Evolutionary conservation across 2,113 vertebrate species (phyloP).

Genomic region (Urocynchramus pylzowi): DNA sequence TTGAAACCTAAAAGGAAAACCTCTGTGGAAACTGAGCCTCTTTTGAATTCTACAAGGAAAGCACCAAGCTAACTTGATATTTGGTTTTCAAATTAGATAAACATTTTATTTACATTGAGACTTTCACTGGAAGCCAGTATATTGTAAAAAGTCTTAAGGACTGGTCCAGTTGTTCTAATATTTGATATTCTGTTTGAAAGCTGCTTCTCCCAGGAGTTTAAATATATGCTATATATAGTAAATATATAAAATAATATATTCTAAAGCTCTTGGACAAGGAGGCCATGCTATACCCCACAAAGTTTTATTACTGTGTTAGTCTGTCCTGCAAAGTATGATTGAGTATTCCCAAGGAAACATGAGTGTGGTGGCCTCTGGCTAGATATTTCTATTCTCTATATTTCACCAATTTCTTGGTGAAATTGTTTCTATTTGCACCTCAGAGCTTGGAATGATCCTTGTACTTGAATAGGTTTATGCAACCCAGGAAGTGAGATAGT

Average conservation of each 20-base stretch:
- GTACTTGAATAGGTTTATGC: neutral
- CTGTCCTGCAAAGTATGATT: neutral
- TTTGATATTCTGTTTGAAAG: neutral
- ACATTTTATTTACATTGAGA: neutral
- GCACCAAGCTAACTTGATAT: neutral
- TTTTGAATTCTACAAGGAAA: neutral
- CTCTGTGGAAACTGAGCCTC: neutral
- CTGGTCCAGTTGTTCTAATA: fast-evolving
- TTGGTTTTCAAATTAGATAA: neutral
- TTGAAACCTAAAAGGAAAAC: neutral
- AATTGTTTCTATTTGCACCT: neutral
- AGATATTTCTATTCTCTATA: neutral
- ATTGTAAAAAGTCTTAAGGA: neutral
- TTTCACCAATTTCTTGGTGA: neutral
- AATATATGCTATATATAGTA: neutral
- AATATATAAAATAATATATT: neutral
- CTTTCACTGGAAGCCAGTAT: neutral
- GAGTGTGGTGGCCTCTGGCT: neutral
- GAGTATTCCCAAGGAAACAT: neutral
- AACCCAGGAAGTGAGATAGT: neutral
- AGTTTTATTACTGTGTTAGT: neutral
- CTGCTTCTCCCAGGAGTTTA: neutral
- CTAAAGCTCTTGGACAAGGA: neutral
- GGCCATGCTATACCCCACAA: neutral
- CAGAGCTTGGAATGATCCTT: neutral